These are phyloP conservation scores for Paramormyrops hopkinsi DNA, from an alignment of 2,797 vertebrate species.

Conservation along the genomic window DNA sequence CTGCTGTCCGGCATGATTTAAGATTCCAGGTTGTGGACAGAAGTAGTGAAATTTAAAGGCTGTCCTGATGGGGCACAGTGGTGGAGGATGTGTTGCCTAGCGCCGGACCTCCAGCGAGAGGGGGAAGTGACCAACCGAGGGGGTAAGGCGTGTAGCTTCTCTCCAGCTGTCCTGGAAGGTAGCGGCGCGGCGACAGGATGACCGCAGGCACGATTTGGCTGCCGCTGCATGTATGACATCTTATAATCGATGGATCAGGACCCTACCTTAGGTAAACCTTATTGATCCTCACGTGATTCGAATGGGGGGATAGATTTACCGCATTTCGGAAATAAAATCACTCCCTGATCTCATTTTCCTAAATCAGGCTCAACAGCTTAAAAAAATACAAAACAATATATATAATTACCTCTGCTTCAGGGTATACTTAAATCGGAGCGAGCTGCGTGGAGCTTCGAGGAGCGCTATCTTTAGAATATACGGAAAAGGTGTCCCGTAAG, in stretches of 20 bases:
- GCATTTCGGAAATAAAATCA: conserved; percentile 37
- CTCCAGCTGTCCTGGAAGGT: conserved; percentile 57
- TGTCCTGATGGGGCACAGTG: conserved; percentile 39
- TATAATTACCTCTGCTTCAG: conserved; percentile 46
- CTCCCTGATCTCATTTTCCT: conserved; percentile 40
- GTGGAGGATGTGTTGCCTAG: conserved; percentile 57
- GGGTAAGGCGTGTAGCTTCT: conserved; percentile 56
- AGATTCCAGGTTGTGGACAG: conserved; percentile 53
- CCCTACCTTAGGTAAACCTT: background rate
- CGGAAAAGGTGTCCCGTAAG: background rate
- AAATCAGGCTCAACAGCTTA: conserved; percentile 47
- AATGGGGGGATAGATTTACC: conserved; percentile 36
- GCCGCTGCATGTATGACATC: background rate
- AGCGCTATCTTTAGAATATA: background rate
- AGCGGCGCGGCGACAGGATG: background rate
- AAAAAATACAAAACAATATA: conserved; percentile 37
- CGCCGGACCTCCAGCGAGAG: conserved; percentile 49
- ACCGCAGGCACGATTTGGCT: background rate
- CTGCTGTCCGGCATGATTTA: conserved; percentile 54
- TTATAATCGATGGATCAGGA: background rate
- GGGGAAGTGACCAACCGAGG: conserved; percentile 52
- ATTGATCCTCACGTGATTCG: background rate
- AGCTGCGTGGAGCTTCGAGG: background rate
- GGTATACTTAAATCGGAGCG: conserved; percentile 25
- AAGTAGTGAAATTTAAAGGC: conserved; percentile 33